phyloP scores from a whole-genome alignment of 2,797 vertebrate species.

The Pangasius mekongensis region DNA sequence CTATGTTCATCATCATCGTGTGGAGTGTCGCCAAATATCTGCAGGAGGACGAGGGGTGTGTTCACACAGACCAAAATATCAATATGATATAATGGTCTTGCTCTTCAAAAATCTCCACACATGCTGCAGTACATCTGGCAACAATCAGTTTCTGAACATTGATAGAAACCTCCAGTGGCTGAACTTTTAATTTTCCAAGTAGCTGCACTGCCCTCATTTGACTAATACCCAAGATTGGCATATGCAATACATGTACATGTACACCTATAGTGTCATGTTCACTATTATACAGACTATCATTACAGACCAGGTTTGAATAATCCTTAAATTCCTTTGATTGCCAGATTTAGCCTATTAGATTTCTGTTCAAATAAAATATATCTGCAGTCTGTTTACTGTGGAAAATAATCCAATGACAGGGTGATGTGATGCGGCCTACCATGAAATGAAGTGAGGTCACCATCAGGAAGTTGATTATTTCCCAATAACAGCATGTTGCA shows the following conservation, averaged over 20 bases:
- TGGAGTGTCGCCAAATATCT: slow-evolving; percentile 87
- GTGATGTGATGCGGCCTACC: not conserved
- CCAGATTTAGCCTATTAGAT: not conserved
- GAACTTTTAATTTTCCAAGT: not conserved
- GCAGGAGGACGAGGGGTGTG: slow-evolving; percentile 88
- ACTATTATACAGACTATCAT: no score
- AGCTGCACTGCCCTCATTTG: not conserved
- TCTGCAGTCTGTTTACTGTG: not conserved
- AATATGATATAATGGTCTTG: not conserved
- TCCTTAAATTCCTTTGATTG: not conserved
- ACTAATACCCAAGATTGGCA: not conserved
- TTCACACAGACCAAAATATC: slow-evolving; percentile 20
- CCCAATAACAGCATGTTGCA: not conserved
- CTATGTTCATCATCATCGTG: slow-evolving; percentile 75
- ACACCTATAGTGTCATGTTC: not conserved
- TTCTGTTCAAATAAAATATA: not conserved
- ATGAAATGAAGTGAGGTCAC: not conserved
- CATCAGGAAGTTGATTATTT: not conserved
- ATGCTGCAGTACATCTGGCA: not conserved
- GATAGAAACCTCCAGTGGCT: not conserved
- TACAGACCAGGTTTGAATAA: not conserved
- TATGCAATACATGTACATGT: not conserved
- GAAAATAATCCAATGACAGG: not conserved
- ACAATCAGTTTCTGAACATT: not conserved
- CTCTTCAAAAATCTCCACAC: slow-evolving; percentile 2